These are phyloP conservation scores for Aegypius monachus DNA, from an alignment of 2,113 vertebrate species.

Conservation along the genomic window DNA sequence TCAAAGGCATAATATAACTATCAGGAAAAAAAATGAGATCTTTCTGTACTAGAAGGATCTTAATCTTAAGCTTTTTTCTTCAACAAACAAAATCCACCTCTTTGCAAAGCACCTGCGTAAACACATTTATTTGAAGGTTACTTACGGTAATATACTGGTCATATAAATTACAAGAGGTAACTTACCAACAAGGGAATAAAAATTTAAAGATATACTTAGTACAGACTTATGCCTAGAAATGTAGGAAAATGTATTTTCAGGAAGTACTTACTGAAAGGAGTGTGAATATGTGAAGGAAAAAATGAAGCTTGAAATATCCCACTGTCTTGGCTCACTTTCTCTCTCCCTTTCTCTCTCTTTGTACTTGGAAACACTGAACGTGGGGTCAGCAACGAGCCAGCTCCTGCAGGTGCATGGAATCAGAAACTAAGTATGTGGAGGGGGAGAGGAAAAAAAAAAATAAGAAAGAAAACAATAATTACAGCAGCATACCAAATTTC, in stretches of 20 bases:
- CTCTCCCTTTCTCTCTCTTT: neutral
- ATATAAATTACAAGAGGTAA: neutral
- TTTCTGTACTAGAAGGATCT: neutral
- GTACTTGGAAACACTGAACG: neutral
- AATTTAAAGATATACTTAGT: neutral
- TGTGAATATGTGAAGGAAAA: neutral
- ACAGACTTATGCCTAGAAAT: neutral
- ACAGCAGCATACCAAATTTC: neutral
- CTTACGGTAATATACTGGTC: neutral
- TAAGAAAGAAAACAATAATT: neutral
- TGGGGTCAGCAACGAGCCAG: neutral
- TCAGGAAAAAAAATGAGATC: neutral
- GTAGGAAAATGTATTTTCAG: neutral
- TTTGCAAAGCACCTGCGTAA: neutral
- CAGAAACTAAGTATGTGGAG: neutral
- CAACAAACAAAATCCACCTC: neutral
- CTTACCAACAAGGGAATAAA: neutral
- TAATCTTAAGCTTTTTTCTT: neutral
- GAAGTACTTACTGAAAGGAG: neutral
- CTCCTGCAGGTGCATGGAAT: neutral
- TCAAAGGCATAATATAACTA: neutral
- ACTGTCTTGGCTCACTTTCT: neutral
- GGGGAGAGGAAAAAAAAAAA: neutral
- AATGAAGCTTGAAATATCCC: neutral
- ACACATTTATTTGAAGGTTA: neutral